Conservation (phyloP, 1,140 invertebrate species). For the Apolygus lucorum region DNA sequence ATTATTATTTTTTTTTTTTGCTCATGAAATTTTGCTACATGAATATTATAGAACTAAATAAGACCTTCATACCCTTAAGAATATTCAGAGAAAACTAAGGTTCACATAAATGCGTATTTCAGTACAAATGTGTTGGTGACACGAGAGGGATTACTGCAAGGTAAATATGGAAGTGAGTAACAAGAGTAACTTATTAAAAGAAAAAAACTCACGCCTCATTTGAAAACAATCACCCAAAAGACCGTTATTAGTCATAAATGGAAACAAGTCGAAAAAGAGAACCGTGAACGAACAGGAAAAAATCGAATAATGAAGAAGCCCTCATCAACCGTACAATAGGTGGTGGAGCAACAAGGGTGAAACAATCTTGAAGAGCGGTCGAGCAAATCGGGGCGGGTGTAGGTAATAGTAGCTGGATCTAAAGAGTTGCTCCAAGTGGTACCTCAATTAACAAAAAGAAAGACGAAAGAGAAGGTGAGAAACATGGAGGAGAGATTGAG, state of each 20-base stretch:
- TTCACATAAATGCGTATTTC: too few species aligned
- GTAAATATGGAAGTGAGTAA: too few species aligned
- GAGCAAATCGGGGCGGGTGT: background rate
- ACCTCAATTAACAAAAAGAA: background rate
- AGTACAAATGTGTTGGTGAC: too few species aligned
- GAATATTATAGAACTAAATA: too few species aligned
- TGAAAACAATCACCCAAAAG: background rate
- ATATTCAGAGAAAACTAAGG: too few species aligned
- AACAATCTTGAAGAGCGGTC: constrained; percentile 3
- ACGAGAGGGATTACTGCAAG: too few species aligned
- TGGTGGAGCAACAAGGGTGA: background rate
- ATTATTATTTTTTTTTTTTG: too few species aligned
- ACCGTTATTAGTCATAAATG: background rate
- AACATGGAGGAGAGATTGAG: background rate
- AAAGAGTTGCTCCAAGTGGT: constrained; percentile 5
- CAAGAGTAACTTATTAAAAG: too few species aligned
- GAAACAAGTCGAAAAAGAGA: background rate
- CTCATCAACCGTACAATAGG: background rate
- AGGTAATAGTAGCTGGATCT: background rate
- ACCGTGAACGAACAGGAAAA: too few species aligned
- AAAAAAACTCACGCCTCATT: too few species aligned
- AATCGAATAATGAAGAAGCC: background rate
- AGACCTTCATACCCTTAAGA: too few species aligned
- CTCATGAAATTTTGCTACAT: too few species aligned
- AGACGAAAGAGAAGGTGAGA: background rate